Evolutionary conservation across 2,888 invertebrate species (phyloP).

Genomic region (Lasioglossum vierecki): DNA sequence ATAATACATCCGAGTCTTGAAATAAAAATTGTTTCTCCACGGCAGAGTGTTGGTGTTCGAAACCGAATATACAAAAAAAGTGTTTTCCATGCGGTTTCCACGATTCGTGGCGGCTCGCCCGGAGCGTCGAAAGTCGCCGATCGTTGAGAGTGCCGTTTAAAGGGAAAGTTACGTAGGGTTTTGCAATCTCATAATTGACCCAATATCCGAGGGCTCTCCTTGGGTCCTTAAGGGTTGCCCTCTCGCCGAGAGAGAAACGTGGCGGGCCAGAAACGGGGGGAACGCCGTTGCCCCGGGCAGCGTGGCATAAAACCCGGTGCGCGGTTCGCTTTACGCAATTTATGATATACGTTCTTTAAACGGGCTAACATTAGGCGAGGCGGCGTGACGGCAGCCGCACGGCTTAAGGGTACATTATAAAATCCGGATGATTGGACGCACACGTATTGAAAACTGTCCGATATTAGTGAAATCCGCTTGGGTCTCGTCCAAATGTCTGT

Average conservation of each 20-base stretch:
- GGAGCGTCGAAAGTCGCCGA: slow-evolving; percentile 3
- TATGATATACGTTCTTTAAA: slow-evolving; percentile 60
- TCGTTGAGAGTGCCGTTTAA: not conserved
- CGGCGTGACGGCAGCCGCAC: slow-evolving; percentile 25
- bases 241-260: slow-evolving; percentile 12
- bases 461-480: slow-evolving; percentile 42
- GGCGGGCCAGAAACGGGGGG: slow-evolving; percentile 13
- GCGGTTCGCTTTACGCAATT: slow-evolving; percentile 60
- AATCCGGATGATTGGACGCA: slow-evolving; percentile 52
- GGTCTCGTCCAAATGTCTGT: not conserved
- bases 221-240: slow-evolving; percentile 25
- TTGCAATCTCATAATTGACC: slow-evolving; percentile 14
- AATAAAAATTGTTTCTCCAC: not conserved
- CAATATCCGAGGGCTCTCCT: slow-evolving; percentile 31
- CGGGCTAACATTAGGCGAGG: slow-evolving; percentile 58
- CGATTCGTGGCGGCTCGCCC: not conserved
- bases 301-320: slow-evolving; percentile 50
- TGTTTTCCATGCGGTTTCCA: not conserved
- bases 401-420: slow-evolving; percentile 31
- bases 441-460: slow-evolving; percentile 44
- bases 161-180: slow-evolving; percentile 5
- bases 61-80: not conserved
- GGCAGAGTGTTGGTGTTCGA: not conserved
- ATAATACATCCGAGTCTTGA: not conserved
- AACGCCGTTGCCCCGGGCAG: slow-evolving; percentile 39